Evolutionary conservation across 2,888 invertebrate genomes (phyloP), one percentile per base, ranked within the genome.

Genomic region (Papilio demoleus): DNA sequence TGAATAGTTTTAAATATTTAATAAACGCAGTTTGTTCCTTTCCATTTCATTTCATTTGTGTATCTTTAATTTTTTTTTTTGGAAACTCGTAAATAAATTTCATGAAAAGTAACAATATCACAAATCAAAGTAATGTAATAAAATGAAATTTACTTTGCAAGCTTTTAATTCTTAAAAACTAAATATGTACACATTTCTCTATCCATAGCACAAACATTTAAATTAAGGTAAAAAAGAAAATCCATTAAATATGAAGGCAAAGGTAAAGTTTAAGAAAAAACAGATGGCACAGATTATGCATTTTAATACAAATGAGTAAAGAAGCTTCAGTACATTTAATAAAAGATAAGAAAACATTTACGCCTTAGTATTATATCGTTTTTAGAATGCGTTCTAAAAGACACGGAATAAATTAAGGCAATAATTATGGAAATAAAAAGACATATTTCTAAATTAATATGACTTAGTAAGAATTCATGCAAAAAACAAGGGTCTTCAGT

Each of bases 91-190:
- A n/a, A n/a, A n/a, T n/a, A n/a, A n/a, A n/a, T n/a, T n/a, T n/a
- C n/a, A 22, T 34, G 17, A 14, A 1, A 1, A 31, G 17, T n/a
- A 59, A 38, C 17, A 40, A 5, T 1, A 11, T 11, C 9, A 36
- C 12, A 11, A 19, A 22, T 6, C 17, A 50, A 11, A 19, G 14
- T 42, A 53, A 22, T 17, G 19, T 42, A 65, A 65, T 59, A 50
- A 65, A 62, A 11, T 17, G 24, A 45, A 42, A 58, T 40, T 14
- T 24, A 47, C 77, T 77, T 79, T 75, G 76, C 73, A 69, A 75
- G 76, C 76, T 60, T 76, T 80, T 81, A 76, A 79, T 80, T 81
- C 79, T 74, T 68, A 69, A 22, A 68, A 75, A 65, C 63, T 67
- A 59, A 59, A 12, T 70, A 70, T 70, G 45, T 70, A 70, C 66